Base-by-base conservation (phyloP, 2,888 invertebrate species). In the Notodonta dromedarius region DNA sequence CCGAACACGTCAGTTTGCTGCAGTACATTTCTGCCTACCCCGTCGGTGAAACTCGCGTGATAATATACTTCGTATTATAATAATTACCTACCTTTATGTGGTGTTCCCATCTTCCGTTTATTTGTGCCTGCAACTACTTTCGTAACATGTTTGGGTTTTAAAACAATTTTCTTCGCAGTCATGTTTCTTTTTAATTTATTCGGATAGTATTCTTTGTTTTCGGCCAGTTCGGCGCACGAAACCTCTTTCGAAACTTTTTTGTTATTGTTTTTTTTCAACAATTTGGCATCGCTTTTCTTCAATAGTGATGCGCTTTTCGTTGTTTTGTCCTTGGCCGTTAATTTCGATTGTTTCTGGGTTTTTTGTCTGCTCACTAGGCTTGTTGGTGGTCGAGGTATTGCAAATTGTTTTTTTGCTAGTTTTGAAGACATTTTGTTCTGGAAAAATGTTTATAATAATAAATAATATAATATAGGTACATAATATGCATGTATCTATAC, bases 51-150 rank as follows among this genome's bases (percentile, higher is more conserved):
- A 24, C 24, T 24, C 24, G 24, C 24, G 24, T 24, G 24, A 24
- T 24, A 24, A 24, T 24, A 2, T 24, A 2, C 24, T 24, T 24
- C 24, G 24, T 24, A 46, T 11, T 51, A 52, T n/a, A 16, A 12
- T 50, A 53, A 14, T 53, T 11, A 39, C 14, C 56, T 46, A 86
- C 88, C 88, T 83, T 74, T 87, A 16, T 71, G 76, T 5, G 89
- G 88, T 7, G 73, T 76, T 0, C 66, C 61, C 48, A 79, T 57
- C 61, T 92, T 92, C 56, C 91, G 80, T 62, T 88, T 91, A 63
- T 85, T 88, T 5, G 71, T 79, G 3, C 73, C 62, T 0, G 80
- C 87, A 5, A 90, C 75, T 5, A 87, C 70, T 69, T 78, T 86
- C 46, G 86, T 74, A 35, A 82, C 71, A 61, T 80, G 77, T 54